These are phyloP conservation scores for Ameiurus melas DNA, from an alignment of 2,113 vertebrate genomes.

Conservation along the genomic window DNA sequence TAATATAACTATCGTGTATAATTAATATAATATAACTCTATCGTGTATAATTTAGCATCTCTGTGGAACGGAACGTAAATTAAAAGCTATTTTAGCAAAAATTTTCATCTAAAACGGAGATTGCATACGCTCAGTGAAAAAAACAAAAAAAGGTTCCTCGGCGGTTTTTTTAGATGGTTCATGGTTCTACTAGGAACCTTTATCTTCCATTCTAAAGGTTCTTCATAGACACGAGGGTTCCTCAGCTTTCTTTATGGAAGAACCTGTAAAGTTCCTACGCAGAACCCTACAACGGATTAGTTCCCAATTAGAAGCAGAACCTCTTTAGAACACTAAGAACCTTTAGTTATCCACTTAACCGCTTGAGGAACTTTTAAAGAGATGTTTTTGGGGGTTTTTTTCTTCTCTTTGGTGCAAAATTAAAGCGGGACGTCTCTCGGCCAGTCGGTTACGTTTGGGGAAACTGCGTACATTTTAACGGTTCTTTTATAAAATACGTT, in stretches of 20 bases:
- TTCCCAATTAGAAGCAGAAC: not conserved
- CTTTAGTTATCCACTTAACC: not conserved
- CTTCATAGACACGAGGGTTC: not conserved
- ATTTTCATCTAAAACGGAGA: not conserved
- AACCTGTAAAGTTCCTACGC: not conserved
- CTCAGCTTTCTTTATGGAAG: not conserved
- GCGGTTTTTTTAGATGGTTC: not conserved
- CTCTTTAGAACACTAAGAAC: not conserved
- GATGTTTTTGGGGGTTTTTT: no score
- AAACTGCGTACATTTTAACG: not conserved
- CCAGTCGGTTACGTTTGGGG: accelerated
- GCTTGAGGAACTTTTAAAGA: not conserved
- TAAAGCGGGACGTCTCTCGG: not conserved
- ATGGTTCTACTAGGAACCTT: not conserved
- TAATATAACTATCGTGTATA: not conserved
- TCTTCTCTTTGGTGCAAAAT: not conserved
- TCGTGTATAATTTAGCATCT: not conserved
- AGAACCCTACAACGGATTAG: not conserved
- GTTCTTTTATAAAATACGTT: not conserved
- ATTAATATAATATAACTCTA: not conserved
- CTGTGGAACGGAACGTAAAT: not conserved
- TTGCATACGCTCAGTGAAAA: not conserved
- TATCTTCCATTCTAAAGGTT: not conserved
- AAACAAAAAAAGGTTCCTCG: not conserved
- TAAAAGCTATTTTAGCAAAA: not conserved